Base-by-base conservation (phyloP, 1,140 invertebrate species). In the Dendrolimus punctatus region DNA sequence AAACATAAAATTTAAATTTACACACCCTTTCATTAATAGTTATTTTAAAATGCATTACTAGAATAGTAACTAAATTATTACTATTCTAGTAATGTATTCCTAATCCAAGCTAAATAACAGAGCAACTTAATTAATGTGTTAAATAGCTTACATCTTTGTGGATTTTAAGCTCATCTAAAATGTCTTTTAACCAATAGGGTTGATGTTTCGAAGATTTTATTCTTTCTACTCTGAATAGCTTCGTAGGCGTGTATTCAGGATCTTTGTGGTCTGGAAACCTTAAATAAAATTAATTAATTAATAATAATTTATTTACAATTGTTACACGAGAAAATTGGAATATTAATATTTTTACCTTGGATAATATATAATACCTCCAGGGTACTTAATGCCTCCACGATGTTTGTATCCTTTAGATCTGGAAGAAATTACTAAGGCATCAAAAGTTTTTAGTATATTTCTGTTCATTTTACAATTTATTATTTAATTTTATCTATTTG, bases 121-220 rank as follows among this genome's bases (percentile, higher is more conserved):
- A 23, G 23, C 23, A 23, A 23, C 23, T 23, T 23, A 23, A 23
- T 23, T 23, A n/a, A 44, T 38, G 5, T 49, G 5, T 8, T 37
- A 49, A 40, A 9, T 39, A 10, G 66, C 65, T 65, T 71, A 81
- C 80, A 46, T 84, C 53, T 73, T 76, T 88, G 66, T 90, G 81
- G 39, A 94, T 76, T 56, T 90, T 90, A 5, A 95, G 80, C 52
- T 90, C 71, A 57, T 81, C 82, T 2, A 95, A 73, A 38, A 92
- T 88, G 8, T 90, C 67, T 69, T 93, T 95, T 51, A 95, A 90
- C 92, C 92, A 95, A 53, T 90, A 91, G 5, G 94, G 93, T 68
- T 90, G 89, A 6, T 91, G 89, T 71, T 89, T 91, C 2, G 92
- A 79, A 6, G 84, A 76, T 83, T 92, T 93, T 4, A 94, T 90